A percentile compares a stretch with the other conserved stretches of the same genome.
Conservation (phyloP, 2,113 vertebrate genomes). For the Prunella fulvescens region DNA sequence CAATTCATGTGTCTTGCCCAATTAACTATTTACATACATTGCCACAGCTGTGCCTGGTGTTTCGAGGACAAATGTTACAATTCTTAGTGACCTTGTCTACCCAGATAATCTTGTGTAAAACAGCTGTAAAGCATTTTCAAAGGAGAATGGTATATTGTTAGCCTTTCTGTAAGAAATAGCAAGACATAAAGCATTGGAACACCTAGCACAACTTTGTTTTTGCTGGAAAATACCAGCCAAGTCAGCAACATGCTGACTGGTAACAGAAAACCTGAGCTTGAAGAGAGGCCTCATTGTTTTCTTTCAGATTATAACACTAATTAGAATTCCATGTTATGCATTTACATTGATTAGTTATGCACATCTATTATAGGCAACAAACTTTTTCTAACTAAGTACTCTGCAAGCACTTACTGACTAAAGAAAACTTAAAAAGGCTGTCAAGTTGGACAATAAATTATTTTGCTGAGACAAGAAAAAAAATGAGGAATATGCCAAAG, state of each 20-base stretch:
- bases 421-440: neutral
- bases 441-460: neutral
- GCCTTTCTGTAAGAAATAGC: neutral
- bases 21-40: neutral
- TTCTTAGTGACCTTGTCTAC: neutral
- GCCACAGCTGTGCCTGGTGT: neutral
- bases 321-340: neutral
- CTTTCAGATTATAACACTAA: neutral
- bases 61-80: neutral
- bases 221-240: neutral
- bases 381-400: neutral
- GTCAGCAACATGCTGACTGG: neutral
- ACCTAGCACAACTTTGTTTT: neutral
- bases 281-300: neutral
- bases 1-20: neutral
- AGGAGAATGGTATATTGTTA: neutral
- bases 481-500: accelerated
- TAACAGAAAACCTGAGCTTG: neutral
- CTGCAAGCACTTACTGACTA: neutral
- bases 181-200: neutral
- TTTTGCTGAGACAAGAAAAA: neutral
- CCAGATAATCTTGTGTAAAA: neutral
- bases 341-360: neutral
- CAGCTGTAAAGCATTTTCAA: neutral
- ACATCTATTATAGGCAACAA: neutral